These are phyloP conservation scores for Lasius platythorax DNA, from an alignment of 2,888 invertebrate species.

Conservation along the genomic window DNA sequence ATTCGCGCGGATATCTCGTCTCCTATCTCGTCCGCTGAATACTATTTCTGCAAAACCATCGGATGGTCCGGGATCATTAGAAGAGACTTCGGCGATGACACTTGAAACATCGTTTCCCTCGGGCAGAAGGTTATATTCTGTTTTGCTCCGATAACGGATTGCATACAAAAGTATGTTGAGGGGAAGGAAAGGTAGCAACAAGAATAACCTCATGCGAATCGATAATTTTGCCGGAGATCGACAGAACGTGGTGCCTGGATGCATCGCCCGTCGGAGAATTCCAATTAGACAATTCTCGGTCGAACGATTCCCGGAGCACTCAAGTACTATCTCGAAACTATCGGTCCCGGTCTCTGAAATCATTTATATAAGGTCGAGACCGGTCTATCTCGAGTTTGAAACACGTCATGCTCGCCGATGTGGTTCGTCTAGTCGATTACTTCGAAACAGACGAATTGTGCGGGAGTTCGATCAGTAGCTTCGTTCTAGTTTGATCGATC, in stretches of 20 bases:
- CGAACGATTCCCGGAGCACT: constrained; percentile 13
- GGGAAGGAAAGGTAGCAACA: background rate
- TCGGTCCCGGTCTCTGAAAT: constrained; percentile 35
- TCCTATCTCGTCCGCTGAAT: background rate
- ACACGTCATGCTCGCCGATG: constrained; percentile 20
- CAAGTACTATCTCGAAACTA: constrained; percentile 52
- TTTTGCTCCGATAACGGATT: background rate
- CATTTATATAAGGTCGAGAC: constrained; percentile 66
- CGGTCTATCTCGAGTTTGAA: constrained; percentile 35
- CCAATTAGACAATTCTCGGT: constrained; percentile 51
- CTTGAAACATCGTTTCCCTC: constrained; percentile 13
- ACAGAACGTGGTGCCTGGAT: background rate
- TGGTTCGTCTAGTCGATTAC: constrained; percentile 2
- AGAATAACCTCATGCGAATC: constrained; percentile 24
- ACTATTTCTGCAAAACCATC: constrained; percentile 26
- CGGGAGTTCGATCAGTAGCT: constrained; percentile 5
- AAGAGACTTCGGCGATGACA: constrained; percentile 14
- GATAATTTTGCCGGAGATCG: constrained; percentile 35
- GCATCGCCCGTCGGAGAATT: constrained; percentile 22
- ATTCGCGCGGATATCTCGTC: background rate
- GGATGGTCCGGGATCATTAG: constrained; percentile 15
- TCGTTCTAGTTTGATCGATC: constrained; percentile 14
- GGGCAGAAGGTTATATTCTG: constrained; percentile 25
- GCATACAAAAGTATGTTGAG: constrained; percentile 27
- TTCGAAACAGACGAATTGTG: constrained; percentile 27